A percentile compares a stretch with the other conserved stretches of the same genome.
These are phyloP conservation scores for Echiichthys vipera DNA, from an alignment of 2,797 vertebrate species.

Conservation along the genomic window DNA sequence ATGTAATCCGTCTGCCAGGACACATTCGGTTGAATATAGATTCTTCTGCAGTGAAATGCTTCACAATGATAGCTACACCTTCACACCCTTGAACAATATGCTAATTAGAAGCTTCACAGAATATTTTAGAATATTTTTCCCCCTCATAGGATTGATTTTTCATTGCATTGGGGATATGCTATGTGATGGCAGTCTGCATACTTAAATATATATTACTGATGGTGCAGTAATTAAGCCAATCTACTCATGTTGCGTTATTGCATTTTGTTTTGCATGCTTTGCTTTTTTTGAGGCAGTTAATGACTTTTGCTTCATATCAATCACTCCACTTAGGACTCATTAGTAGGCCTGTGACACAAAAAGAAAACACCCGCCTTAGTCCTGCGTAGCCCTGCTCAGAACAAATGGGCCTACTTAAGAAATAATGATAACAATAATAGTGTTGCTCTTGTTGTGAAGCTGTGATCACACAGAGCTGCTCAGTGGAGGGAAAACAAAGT, in stretches of 20 bases:
- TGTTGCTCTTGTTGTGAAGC: slow-evolving; percentile 61
- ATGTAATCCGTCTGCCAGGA: slow-evolving; percentile 8
- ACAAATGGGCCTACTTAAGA: slow-evolving; percentile 39
- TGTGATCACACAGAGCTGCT: slow-evolving; percentile 59
- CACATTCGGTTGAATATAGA: slow-evolving; percentile 21
- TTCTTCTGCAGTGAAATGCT: slow-evolving; percentile 24
- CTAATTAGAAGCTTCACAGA: slow-evolving; percentile 49
- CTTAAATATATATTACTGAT: slow-evolving; percentile 51
- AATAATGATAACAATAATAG: slow-evolving; percentile 64
- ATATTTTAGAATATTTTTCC: slow-evolving; percentile 53
- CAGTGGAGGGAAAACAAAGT: slow-evolving; percentile 55
- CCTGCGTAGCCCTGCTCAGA: slow-evolving; percentile 26
- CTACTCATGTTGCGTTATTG: slow-evolving; percentile 46
- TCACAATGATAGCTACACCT: slow-evolving; percentile 31
- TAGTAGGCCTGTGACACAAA: slow-evolving; percentile 36
- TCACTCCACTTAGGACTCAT: slow-evolving; percentile 53
- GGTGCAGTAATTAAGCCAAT: slow-evolving; percentile 59
- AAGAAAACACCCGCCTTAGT: slow-evolving; percentile 38
- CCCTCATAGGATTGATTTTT: slow-evolving; percentile 43
- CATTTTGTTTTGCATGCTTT: slow-evolving; percentile 43
- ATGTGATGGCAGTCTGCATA: slow-evolving; percentile 38
- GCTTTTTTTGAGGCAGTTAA: slow-evolving; percentile 54
- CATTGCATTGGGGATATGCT: slow-evolving; percentile 38
- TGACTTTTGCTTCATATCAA: slow-evolving; percentile 61
- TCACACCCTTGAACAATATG: slow-evolving; percentile 37